phyloP scores from a whole-genome alignment of 2,113 vertebrate species.

The Lamprotornis superbus region DNA sequence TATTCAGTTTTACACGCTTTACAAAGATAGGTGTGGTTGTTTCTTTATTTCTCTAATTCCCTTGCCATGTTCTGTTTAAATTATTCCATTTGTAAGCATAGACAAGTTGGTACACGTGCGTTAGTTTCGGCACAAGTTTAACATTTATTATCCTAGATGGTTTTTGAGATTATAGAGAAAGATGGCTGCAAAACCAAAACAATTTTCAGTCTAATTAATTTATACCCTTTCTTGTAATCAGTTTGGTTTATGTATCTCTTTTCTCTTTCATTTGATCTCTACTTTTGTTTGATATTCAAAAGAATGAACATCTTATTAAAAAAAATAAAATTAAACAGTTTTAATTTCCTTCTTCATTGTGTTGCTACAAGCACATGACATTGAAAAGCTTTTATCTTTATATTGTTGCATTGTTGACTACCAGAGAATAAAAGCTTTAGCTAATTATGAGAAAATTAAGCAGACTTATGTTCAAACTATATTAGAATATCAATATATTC shows the following conservation, averaged over 20 bases:
- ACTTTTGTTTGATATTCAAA: background rate
- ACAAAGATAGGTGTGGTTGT: conserved; percentile 27
- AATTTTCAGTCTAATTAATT: background rate
- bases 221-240: background rate
- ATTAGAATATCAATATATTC: background rate
- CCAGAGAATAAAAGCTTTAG: background rate
- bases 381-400: background rate
- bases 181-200: background rate
- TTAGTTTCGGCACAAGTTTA: conserved; percentile 40
- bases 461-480: background rate
- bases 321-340: background rate
- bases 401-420: background rate
- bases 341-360: background rate
- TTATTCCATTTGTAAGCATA: conserved; percentile 32
- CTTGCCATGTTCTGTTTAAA: conserved; percentile 13
- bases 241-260: conserved; percentile 1
- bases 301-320: background rate
- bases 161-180: conserved; percentile 36
- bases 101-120: background rate
- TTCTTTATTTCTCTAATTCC: conserved; percentile 47
- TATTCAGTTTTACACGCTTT: conserved; percentile 34
- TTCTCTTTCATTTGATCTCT: background rate
- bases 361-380: background rate
- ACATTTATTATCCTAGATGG: background rate
- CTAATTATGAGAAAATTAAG: background rate